Percentiles rank a stretch among this genome's conserved stretches.
phyloP scores from a whole-genome alignment of 2,113 vertebrate species.

The Rissa tridactyla region DNA sequence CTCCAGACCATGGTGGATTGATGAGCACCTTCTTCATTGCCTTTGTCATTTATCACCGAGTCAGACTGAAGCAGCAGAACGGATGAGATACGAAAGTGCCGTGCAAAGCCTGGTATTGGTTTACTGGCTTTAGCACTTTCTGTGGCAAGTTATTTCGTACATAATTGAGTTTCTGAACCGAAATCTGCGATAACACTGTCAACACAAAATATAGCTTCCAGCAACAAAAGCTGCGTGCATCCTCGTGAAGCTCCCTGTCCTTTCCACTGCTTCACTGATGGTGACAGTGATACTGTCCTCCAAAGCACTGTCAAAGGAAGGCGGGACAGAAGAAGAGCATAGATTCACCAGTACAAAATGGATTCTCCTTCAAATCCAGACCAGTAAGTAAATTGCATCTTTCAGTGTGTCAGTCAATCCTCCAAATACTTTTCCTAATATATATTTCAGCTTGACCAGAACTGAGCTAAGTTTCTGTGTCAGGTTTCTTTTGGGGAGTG shows the following conservation, averaged over 20 bases:
- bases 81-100: neutral
- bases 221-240: neutral
- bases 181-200: neutral
- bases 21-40: neutral
- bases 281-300: neutral
- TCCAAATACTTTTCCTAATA: neutral
- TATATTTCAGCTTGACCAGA: neutral
- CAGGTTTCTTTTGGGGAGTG: neutral
- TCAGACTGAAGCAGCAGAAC: neutral
- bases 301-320: neutral
- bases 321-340: neutral
- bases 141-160: conserved; percentile 18
- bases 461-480: neutral
- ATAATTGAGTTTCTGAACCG: conserved; percentile 17
- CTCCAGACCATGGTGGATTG: neutral
- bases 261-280: neutral
- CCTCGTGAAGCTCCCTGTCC: neutral
- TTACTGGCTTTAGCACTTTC: conserved; percentile 6
- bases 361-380: neutral
- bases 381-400: neutral
- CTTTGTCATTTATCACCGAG: neutral
- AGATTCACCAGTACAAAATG: neutral
- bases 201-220: neutral
- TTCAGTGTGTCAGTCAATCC: neutral
- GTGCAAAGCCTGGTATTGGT: neutral